Base-by-base conservation (phyloP, 2,797 vertebrate species). In the Liasis olivaceus region DNA sequence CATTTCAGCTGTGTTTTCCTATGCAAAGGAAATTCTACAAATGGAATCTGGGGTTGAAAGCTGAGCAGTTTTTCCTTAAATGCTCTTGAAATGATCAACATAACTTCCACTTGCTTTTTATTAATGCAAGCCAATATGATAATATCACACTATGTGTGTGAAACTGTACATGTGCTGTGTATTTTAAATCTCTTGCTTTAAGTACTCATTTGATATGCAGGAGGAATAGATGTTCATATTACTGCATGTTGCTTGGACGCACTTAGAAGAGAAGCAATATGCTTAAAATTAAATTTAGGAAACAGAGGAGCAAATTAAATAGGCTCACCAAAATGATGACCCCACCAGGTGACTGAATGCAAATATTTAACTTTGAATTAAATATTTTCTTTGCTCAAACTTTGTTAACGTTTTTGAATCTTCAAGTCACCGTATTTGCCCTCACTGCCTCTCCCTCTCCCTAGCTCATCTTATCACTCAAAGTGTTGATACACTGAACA, bases 11-110 rank as follows among this genome's bases (percentile, higher is more conserved):
- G 3, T 5, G 66, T 92, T 88, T 96, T 93, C 84, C 88, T 85
- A 95, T 86, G 59, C 62, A 94, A 51, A 90, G 95, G 24, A 3
- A 94, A 6, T 24, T 81, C n/a, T 89, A 22, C 56, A 95, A 95
- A 94, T 36, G 85, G 5, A 89, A 96, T 95, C 88, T 94, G 36
- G 59, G 92, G 5, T 14, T 93, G 85, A 92, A 95, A 95, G 42
- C 95, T 88, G 42, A 69, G 20, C 4, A 7, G 8, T 62, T 95
- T 88, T 69, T 81, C 1, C 0, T 95, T 93, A 88, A 94, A 47
- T 31, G 90, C 20, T 56, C 91, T 91, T 94, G 94, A 87, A 51
- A 87, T 64, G 36, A 91, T 54, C 92, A 94, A 28, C 47, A 81
- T 12, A n/a, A 92, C 92, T 51, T 95, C 20, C 90, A 15, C 5